These are phyloP conservation scores for Eulithis testata DNA, from an alignment of 2,888 invertebrate genomes.

Conservation along the genomic window DNA sequence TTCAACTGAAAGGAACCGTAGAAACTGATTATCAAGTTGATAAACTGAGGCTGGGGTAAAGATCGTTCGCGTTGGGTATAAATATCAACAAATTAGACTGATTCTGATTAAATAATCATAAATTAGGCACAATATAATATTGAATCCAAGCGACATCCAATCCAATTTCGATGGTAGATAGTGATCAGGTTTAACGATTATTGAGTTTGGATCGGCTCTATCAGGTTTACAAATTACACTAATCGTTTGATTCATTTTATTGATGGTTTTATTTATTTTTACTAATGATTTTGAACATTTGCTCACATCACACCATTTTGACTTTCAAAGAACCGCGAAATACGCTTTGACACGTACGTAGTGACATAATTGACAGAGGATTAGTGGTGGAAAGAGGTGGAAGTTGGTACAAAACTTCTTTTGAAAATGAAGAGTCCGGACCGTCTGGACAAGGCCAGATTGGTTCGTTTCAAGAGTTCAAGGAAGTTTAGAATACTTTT, in stretches of 20 bases:
- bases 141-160: conserved; percentile 4
- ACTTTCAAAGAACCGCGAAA: conserved; percentile 6
- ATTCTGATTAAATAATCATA: conserved; percentile 13
- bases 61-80: background rate
- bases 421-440: background rate
- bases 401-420: background rate
- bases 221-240: background rate
- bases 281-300: background rate
- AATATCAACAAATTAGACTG: conserved; percentile 10
- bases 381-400: background rate
- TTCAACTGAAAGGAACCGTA: background rate
- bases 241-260: conserved; percentile 3
- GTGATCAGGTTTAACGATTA: background rate
- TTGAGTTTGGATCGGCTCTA: background rate
- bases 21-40: too few relatives aligned
- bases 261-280: conserved; percentile 1
- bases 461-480: too few relatives aligned
- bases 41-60: too few relatives aligned
- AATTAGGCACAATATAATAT: background rate
- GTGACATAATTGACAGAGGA: background rate
- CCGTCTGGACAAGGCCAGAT: too few relatives aligned
- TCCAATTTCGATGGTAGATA: conserved; percentile 1
- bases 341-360: background rate
- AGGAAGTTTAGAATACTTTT: too few relatives aligned
- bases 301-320: background rate